Conservation (phyloP, 2,797 vertebrate species). For the Monodelphis domestica region DNA sequence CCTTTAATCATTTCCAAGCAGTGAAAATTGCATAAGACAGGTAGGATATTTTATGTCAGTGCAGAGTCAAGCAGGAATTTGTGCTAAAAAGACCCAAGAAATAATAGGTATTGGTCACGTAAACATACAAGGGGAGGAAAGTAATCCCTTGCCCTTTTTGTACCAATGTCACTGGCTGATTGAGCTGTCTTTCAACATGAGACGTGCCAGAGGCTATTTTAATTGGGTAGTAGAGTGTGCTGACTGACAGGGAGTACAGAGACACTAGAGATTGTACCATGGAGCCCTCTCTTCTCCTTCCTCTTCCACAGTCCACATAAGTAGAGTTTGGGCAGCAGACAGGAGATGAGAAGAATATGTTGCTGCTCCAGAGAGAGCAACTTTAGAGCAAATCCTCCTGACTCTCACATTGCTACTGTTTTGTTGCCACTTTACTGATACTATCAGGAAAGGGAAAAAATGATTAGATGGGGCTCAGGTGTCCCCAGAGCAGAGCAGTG, state of each 20-base stretch:
- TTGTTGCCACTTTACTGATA: neutral
- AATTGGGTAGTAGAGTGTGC: neutral
- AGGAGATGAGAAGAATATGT: neutral
- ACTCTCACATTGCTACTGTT: neutral
- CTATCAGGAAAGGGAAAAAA: neutral
- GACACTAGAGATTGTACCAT: neutral
- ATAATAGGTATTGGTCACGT: neutral
- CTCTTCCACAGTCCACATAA: neutral
- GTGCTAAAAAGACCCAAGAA: neutral
- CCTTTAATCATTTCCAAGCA: constrained; percentile 38
- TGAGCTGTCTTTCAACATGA: neutral
- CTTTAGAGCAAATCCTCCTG: neutral
- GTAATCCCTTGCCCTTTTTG: neutral
- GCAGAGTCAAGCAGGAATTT: neutral
- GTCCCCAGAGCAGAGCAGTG: neutral
- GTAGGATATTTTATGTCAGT: neutral
- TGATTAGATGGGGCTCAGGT: neutral
- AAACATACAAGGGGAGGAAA: neutral
- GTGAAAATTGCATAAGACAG: neutral
- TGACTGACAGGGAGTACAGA: neutral
- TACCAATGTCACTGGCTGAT: neutral
- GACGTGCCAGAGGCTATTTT: neutral
- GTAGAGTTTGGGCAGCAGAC: neutral
- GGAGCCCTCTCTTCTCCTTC: neutral
- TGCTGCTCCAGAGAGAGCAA: neutral